A percentile compares a stretch with the other conserved stretches of the same genome.
Conservation (phyloP, 2,797 vertebrate species). For the Corythornis leucogaster region DNA sequence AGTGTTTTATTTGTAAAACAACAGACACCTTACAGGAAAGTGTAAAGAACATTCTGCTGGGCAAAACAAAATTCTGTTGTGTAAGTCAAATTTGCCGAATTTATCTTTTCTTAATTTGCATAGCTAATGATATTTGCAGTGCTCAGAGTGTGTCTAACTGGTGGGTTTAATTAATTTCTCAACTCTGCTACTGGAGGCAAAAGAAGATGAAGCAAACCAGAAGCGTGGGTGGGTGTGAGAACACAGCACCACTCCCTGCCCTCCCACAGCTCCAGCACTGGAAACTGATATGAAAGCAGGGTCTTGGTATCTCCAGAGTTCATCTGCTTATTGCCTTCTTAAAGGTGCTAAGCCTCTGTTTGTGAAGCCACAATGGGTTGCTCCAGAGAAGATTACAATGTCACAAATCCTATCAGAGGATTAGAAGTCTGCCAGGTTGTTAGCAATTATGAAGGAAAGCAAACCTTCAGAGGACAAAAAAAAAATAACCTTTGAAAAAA, state of each 20-base stretch:
- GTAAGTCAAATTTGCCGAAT: slow-evolving; percentile 41
- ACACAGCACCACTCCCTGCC: neutral
- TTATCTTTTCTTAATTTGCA: slow-evolving; percentile 47
- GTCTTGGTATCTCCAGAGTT: slow-evolving; percentile 46
- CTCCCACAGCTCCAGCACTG: slow-evolving; percentile 10
- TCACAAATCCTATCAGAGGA: slow-evolving; percentile 62
- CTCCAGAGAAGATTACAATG: slow-evolving; percentile 46
- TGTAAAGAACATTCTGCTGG: neutral
- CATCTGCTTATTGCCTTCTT: slow-evolving; percentile 59
- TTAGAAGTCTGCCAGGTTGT: slow-evolving; percentile 52
- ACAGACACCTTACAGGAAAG: neutral
- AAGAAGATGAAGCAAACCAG: slow-evolving; percentile 31
- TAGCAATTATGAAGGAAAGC: slow-evolving; percentile 54
- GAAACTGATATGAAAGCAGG: slow-evolving; percentile 16
- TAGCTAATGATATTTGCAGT: slow-evolving; percentile 45
- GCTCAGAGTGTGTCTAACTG: slow-evolving; percentile 20
- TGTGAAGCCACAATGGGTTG: slow-evolving; percentile 38
- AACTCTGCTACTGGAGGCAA: slow-evolving; percentile 43
- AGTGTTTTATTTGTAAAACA: slow-evolving; percentile 25
- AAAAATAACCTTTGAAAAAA: slow-evolving; percentile 54
- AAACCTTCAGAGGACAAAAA: slow-evolving; percentile 43
- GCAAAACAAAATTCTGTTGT: neutral
- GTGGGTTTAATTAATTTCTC: slow-evolving; percentile 60
- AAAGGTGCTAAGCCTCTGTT: slow-evolving; percentile 54
- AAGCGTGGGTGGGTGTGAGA: slow-evolving; percentile 23